Conservation (phyloP, 1,140 invertebrate species). For the Phymorhynchus buccinoides region DNA sequence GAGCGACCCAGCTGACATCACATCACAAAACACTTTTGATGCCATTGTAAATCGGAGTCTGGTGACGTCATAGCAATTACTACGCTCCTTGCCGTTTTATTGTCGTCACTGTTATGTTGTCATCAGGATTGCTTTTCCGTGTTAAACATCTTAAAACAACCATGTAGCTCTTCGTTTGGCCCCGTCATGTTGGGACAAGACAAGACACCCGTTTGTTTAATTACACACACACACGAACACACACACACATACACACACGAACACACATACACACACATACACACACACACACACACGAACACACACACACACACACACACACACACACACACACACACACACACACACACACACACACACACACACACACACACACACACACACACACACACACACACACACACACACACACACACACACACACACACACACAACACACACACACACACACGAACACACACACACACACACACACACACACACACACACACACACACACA, state of each 20-base stretch:
- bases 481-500: neutral
- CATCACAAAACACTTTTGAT: too few relatives aligned
- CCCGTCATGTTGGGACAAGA: too few relatives aligned
- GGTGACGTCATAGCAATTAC: too few relatives aligned
- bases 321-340: neutral
- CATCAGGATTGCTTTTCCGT: too few relatives aligned
- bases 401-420: neutral
- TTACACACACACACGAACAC: neutral
- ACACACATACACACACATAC: neutral
- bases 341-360: slow-evolving; percentile 13
- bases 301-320: neutral
- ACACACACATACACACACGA: neutral
- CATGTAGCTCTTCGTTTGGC: too few relatives aligned
- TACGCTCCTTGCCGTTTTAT: too few relatives aligned
- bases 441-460: neutral
- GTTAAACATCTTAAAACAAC: too few relatives aligned
- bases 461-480: neutral
- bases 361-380: slow-evolving; percentile 10
- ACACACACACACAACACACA: neutral
- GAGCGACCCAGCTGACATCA: too few relatives aligned
- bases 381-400: neutral
- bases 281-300: slow-evolving; percentile 1
- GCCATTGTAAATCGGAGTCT: too few relatives aligned
- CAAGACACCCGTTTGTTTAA: too few relatives aligned
- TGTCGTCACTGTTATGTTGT: too few relatives aligned